Evolutionary conservation across 2,113 vertebrate species (phyloP).

Genomic region (Varanus salvator): DNA sequence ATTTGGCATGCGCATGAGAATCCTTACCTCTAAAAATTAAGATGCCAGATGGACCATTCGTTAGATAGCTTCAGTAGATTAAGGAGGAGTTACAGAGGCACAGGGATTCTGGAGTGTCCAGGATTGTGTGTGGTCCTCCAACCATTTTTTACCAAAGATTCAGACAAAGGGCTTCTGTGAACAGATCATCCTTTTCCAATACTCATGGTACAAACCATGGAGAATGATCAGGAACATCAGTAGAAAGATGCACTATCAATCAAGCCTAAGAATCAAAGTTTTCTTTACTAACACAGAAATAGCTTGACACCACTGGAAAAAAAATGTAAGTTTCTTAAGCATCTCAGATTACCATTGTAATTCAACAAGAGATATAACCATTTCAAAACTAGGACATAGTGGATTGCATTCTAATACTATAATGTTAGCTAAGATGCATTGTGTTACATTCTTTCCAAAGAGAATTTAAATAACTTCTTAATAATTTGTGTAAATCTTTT

Average conservation of each 20-base stretch:
- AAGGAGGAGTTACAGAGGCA: neutral
- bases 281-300: conserved; percentile 15
- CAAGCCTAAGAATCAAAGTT: neutral
- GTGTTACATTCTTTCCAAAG: conserved; percentile 42
- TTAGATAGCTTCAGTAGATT: neutral
- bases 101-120: neutral
- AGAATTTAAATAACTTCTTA: conserved; percentile 45
- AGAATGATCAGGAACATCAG: neutral
- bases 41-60: neutral
- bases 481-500: conserved; percentile 58
- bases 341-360: conserved; percentile 63
- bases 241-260: neutral
- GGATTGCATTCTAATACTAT: conserved; percentile 46
- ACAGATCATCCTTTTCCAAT: neutral
- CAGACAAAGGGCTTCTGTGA: neutral
- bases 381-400: conserved; percentile 55
- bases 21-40: neutral
- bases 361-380: conserved; percentile 53
- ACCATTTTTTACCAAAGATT: neutral
- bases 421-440: conserved; percentile 35
- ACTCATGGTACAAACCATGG: neutral
- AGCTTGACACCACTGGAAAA: conserved; percentile 45
- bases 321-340: conserved; percentile 46
- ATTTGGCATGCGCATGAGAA: neutral
- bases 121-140: neutral